phyloP scores from a whole-genome alignment of 2,888 invertebrate genomes.

The Malthinus seriepunctatus region DNA sequence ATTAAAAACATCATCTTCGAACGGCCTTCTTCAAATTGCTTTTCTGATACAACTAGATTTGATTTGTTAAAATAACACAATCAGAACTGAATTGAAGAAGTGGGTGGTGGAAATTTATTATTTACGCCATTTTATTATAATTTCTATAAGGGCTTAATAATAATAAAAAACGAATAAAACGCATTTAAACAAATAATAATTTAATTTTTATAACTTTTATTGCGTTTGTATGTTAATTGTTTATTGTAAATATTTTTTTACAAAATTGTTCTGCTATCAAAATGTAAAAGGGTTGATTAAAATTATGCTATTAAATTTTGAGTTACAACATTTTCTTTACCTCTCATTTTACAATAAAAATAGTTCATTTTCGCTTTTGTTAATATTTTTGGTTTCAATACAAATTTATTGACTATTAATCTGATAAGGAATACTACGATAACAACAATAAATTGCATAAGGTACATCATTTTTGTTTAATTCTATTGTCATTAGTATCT shows the following conservation, averaged over 20 bases:
- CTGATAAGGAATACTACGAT: constrained; percentile 11
- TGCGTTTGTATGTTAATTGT: constrained; percentile 8
- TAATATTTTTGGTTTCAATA: too few relatives aligned
- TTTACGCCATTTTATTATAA: background rate
- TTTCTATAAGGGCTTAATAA: too few relatives aligned
- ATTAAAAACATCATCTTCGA: too few relatives aligned
- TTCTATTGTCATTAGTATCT: constrained; percentile 27
- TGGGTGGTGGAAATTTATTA: too few relatives aligned
- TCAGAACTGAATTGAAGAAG: too few relatives aligned
- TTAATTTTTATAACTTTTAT: constrained; percentile 13
- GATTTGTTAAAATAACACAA: too few relatives aligned
- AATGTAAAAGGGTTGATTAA: constrained; percentile 21
- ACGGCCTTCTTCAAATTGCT: too few relatives aligned
- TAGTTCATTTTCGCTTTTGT: constrained; percentile 19
- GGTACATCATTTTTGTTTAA: constrained; percentile 20
- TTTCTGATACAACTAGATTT: too few relatives aligned
- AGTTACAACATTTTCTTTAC: constrained; percentile 14
- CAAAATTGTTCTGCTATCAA: constrained; percentile 25
- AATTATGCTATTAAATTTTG: constrained; percentile 15
- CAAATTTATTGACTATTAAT: too few relatives aligned
- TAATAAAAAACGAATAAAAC: background rate
- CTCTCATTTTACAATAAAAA: constrained; percentile 21
- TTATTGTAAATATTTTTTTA: constrained; percentile 15
- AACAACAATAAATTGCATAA: constrained; percentile 20
- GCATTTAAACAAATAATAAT: background rate